Evolutionary conservation across 2,113 vertebrate genomes (phyloP).

Genomic region (Uria aalge): DNA sequence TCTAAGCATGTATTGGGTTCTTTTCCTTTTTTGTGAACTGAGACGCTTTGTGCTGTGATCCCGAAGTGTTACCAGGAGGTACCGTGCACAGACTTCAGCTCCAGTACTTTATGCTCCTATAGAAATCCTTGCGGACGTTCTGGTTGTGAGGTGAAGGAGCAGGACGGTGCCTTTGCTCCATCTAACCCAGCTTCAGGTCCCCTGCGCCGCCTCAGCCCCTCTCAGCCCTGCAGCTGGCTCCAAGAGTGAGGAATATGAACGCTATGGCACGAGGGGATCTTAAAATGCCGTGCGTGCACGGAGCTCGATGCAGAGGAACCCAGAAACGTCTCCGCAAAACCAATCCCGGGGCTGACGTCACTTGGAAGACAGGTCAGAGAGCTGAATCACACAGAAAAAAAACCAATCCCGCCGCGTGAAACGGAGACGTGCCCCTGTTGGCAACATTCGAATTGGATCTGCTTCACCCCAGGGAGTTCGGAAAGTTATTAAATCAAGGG

Average conservation of each 20-base stretch:
- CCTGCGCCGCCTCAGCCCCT: background rate
- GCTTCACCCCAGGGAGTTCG: background rate
- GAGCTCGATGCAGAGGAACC: background rate
- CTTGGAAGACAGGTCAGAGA: constrained; percentile 3
- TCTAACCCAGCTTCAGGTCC: background rate
- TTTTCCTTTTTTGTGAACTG: background rate
- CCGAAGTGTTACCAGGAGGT: background rate
- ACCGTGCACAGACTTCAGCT: background rate
- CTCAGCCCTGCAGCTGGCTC: background rate
- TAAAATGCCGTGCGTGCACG: background rate
- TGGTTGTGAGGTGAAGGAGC: background rate
- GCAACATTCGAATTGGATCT: background rate
- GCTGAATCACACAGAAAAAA: constrained; percentile 25
- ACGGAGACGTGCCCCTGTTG: background rate
- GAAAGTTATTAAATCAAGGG: background rate
- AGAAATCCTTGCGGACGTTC: background rate
- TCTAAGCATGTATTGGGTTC: rapidly evolving
- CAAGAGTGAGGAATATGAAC: background rate
- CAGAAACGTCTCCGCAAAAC: background rate
- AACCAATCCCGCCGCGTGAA: background rate
- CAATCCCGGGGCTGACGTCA: background rate
- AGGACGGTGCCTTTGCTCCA: background rate
- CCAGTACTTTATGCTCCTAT: background rate
- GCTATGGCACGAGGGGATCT: background rate
- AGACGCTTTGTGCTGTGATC: background rate